Conservation (phyloP, 2,888 invertebrate species). For the Ornithoptera priamus region DNA sequence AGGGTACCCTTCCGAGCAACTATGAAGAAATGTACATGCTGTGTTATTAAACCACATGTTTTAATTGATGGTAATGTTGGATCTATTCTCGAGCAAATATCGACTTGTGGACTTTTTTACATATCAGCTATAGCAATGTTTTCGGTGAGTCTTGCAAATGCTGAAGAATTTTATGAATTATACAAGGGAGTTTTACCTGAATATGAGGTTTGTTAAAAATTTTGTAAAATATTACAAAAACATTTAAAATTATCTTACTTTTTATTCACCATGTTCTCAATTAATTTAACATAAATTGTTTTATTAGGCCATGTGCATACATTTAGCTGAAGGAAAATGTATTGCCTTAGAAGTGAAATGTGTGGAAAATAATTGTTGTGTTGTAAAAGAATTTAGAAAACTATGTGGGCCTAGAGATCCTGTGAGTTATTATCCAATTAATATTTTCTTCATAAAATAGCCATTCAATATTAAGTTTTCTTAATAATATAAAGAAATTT, state of each 20-base stretch:
- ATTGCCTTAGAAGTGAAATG: conserved; percentile 90
- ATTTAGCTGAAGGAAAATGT: conserved; percentile 91
- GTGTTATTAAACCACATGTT: conserved; percentile 94
- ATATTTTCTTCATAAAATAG: neutral
- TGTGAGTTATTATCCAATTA: conserved; percentile 42
- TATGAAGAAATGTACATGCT: conserved; percentile 85
- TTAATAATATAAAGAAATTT: no score
- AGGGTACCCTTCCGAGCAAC: conserved; percentile 74
- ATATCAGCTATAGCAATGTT: conserved; percentile 91
- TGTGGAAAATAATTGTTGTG: conserved; percentile 70
- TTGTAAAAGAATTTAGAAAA: conserved; percentile 86
- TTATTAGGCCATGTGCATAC: conserved; percentile 87
- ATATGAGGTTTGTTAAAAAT: conserved; percentile 76
- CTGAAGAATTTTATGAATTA: conserved; percentile 94
- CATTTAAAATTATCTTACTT: neutral
- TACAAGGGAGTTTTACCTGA: conserved; percentile 92
- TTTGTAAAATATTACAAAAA: neutral
- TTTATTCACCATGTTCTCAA: neutral
- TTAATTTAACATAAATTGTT: neutral
- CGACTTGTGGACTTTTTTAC: conserved; percentile 83
- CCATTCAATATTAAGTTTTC: neutral
- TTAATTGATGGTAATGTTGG: conserved; percentile 87
- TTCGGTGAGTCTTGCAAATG: conserved; percentile 86
- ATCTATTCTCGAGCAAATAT: conserved; percentile 86
- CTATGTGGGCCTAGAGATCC: conserved; percentile 93